Base-by-base conservation (phyloP, 2,113 vertebrate species). In the Corythoichthys haematopterus region DNA sequence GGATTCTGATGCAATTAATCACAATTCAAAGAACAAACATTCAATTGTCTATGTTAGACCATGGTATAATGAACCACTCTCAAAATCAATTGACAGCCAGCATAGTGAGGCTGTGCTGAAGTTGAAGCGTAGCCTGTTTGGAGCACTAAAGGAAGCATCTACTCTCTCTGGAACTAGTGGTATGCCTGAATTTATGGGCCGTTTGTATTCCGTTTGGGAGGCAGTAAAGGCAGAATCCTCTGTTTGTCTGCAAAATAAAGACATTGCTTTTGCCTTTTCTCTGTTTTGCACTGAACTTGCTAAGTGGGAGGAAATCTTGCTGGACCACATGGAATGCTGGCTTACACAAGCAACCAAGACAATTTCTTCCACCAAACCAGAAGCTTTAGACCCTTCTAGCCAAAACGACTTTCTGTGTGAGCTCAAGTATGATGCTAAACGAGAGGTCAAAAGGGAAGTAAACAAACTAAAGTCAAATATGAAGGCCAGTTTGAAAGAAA, bases 81-180 rank as follows among this genome's bases (percentile, higher is more conserved):
- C 76, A 75, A 77, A 81, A 71, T 72, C 84, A 59, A 67, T 88
- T 70, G 70, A 80, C 55, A 10, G 40, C 37, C 73, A 87, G n/a
- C 90, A 88, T 55, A 84, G 83, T 60, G 60, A 79, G 3, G 65
- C 68, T 56, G 55, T 90, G 57, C 70, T 90, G 28, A 69, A 72
- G 5, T 64, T 90, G 12, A 92, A 92, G 69, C 69, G 80, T 68
- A 78, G 68, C 10, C 38, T 93, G 11, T 71, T 91, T 74, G 66
- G n/a, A 4, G 58, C 75, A 38, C 69, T 91, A 50, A 80, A 76
- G 51, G 77, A 72, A 20, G 85, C 77, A 52, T 57, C 80, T 53
- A 28, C 4, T 4, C 70, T 78, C 13, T 75, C 73, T 16, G 16
- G 73, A 74, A 67, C 78, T 51, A 72, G 50, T 43, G 43, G 74